Percentiles rank a stretch among this genome's conserved stretches.
These are phyloP conservation scores for Melinopterus prodromus DNA, from an alignment of 2,888 invertebrate species.

Conservation along the genomic window DNA sequence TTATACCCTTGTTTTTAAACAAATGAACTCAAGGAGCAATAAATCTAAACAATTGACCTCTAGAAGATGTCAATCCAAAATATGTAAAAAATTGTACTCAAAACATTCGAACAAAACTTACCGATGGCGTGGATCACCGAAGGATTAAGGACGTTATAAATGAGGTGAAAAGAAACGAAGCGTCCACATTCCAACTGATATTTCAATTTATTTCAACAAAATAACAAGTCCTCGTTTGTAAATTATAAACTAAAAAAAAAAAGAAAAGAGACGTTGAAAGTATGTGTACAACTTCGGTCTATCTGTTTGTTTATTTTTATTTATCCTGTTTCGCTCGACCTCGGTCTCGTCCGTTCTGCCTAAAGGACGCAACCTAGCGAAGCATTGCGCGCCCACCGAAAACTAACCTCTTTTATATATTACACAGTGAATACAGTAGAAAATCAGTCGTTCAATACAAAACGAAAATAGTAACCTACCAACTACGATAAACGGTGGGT, in stretches of 20 bases:
- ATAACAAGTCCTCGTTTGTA: slow-evolving; percentile 59
- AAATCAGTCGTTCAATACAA: slow-evolving; percentile 4
- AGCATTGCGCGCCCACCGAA: background rate
- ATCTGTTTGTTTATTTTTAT: background rate
- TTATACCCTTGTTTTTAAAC: too few species aligned
- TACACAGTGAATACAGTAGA: background rate
- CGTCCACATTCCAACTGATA: slow-evolving; percentile 55
- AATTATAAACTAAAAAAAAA: slow-evolving; percentile 39
- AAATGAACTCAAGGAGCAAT: too few species aligned
- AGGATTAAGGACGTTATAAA: background rate
- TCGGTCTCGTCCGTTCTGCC: background rate
- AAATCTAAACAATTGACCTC: too few species aligned
- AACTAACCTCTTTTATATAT: slow-evolving; percentile 4
- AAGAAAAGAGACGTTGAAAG: slow-evolving; percentile 15
- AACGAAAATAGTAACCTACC: slow-evolving; percentile 4
- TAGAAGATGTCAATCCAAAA: too few species aligned
- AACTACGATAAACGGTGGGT: background rate
- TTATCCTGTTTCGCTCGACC: background rate
- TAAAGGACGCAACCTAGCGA: background rate
- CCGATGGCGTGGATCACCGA: background rate
- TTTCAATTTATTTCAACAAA: slow-evolving; percentile 61
- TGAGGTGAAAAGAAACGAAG: background rate
- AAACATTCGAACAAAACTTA: too few species aligned
- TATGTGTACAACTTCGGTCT: background rate
- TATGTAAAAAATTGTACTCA: too few species aligned